Base-by-base conservation (phyloP, 2,888 invertebrate species). In the Andricus quercusramuli region DNA sequence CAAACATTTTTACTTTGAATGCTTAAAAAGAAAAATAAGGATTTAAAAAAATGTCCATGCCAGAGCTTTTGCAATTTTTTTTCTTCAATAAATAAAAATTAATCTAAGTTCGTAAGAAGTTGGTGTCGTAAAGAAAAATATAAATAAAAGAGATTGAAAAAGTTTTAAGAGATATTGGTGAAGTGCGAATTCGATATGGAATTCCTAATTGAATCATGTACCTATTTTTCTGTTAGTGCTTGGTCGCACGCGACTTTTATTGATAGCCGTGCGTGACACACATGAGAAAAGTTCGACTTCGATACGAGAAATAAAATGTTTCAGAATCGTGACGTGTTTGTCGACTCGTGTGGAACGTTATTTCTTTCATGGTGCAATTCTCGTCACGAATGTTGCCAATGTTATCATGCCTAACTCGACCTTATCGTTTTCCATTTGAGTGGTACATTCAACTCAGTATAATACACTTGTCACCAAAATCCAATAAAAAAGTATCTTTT, bases 201-300 rank as follows among this genome's bases (percentile, higher is more conserved):
- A n/a, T 56, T 56, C n/a, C n/a, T 56, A n/a, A 56, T 56, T 56
- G n/a, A 56, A n/a, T 56, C 56, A 20, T n/a, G 56, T n/a, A 37
- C 37, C 37, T 37, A 41, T n/a, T n/a, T 56, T 56, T n/a, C 8
- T n/a, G n/a, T 11, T n/a, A n/a, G 56, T 56, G 11, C n/a, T 56
- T n/a, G n/a, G 9, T n/a, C n/a, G n/a, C 3, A 56, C n/a, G 56
- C 56, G 56, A 56, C 56, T 9, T 56, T 6, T 56, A 56, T 17
- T 56, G 9, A n/a, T n/a, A 56, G 56, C 17, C 56, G 67, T 41
- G 41, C 67, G 67, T 67, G 67, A 67, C 41, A 41, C 22, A 44
- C 67, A 67, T 67, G 22, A 67, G 68, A 25, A 68, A 68, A 68
- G 68, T 68, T 68, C 17, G 17, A 68, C 44, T 22, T 68, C 68